Percentiles rank a stretch among this genome's conserved stretches.
These are phyloP conservation scores for Umimayanthus kanabou DNA, from an alignment of 92 coral and sea anemone species.

Conservation along the genomic window DNA sequence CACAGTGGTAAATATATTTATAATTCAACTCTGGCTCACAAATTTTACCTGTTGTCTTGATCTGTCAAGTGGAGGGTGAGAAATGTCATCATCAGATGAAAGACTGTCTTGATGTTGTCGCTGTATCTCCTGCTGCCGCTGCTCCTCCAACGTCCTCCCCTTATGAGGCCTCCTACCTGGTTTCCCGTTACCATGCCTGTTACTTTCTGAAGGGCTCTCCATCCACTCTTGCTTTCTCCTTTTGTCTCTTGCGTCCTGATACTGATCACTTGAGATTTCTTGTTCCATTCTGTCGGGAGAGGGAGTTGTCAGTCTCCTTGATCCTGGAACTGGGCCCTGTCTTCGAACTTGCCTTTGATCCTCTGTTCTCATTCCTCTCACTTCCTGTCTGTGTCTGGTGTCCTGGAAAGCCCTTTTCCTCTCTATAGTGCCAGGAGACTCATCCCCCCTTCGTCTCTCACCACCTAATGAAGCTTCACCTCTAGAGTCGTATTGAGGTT, in stretches of 20 bases:
- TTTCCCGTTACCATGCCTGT: conserved; percentile 29
- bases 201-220: conserved; percentile 17
- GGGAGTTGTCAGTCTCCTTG: conserved; percentile 3
- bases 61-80: neutral
- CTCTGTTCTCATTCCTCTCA: conserved; percentile 7
- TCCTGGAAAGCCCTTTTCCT: conserved; percentile 24
- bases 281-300: conserved; percentile 15
- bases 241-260: conserved; percentile 22
- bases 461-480: conserved; percentile 2
- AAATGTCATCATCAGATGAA: conserved; percentile 19
- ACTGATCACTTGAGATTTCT: neutral
- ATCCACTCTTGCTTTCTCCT: conserved; percentile 24
- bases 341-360: conserved; percentile 15
- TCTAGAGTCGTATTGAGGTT: conserved; percentile 23
- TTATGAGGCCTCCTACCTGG: conserved; percentile 20
- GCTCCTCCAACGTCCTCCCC: conserved; percentile 1
- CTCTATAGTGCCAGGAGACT: conserved; percentile 12
- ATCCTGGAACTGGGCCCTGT: neutral
- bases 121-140: conserved; percentile 2
- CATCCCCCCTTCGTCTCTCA: conserved; percentile 1
- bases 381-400: conserved; percentile 6
- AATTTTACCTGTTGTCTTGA: conserved; percentile 21
- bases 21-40: neutral
- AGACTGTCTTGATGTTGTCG: conserved; percentile 23
- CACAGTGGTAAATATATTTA: no score